Evolutionary conservation across 2,113 vertebrate species (phyloP).

Genomic region (Albula glossodonta): DNA sequence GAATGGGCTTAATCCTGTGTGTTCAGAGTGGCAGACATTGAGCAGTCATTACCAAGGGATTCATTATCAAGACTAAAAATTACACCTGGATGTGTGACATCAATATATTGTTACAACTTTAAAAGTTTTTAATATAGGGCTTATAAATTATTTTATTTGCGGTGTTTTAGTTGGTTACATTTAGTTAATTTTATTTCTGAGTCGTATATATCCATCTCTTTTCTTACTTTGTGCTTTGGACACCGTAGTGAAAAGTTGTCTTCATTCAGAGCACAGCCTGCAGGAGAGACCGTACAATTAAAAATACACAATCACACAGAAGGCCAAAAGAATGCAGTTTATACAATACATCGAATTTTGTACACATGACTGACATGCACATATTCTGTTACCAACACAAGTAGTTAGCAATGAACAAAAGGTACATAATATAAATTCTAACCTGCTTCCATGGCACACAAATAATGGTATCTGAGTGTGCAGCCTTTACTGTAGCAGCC

Average conservation of each 20-base stretch:
- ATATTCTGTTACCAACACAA: not conserved
- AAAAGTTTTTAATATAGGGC: too few species aligned
- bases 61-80: too few species aligned
- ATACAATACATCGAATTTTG: not conserved
- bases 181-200: too few species aligned
- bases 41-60: too few species aligned
- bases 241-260: constrained; percentile 98
- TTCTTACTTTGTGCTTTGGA: constrained; percentile 99
- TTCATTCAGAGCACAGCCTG: constrained; percentile 97
- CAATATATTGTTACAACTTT: too few species aligned
- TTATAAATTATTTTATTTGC: too few species aligned
- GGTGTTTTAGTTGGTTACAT: too few species aligned
- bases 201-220: constrained; percentile 17
- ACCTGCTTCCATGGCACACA: constrained; percentile 97
- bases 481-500: constrained; percentile 99
- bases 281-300: constrained; percentile 39
- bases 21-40: too few species aligned
- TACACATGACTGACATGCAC: not conserved
- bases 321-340: not conserved
- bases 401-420: constrained; percentile 56
- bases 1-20: too few species aligned
- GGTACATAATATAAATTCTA: constrained; percentile 54
- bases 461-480: constrained; percentile 94
- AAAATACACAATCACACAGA: not conserved
- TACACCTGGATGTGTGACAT: too few species aligned